Conservation (phyloP, 2,113 vertebrate genomes). For the Sebastes fasciatus region DNA sequence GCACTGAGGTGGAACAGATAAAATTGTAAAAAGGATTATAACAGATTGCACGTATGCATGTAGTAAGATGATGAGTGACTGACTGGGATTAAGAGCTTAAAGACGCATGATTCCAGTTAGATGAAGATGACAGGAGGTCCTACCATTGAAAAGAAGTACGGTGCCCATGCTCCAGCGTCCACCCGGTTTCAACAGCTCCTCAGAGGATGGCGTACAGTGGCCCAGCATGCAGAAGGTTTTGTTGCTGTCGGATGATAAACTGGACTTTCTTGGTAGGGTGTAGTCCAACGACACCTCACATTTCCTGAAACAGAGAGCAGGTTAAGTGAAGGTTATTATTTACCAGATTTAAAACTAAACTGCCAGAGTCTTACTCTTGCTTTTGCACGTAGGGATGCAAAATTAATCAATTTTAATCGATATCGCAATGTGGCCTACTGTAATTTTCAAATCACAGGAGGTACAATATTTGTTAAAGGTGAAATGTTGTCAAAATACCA, state of each 20-base stretch:
- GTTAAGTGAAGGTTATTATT: not conserved
- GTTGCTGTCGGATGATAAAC: slow-evolving; percentile 95
- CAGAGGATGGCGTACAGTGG: slow-evolving; percentile 85
- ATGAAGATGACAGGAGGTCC: slow-evolving; percentile 3
- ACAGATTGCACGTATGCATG: not conserved
- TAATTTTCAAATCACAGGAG: too few species aligned
- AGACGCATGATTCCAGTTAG: not conserved
- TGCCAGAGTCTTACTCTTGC: not conserved
- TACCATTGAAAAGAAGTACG: slow-evolving; percentile 79
- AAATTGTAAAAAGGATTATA: slow-evolving; percentile 7
- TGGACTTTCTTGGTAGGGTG: slow-evolving; percentile 91
- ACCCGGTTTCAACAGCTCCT: slow-evolving; percentile 84
- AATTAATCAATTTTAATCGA: too few species aligned
- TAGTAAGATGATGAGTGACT: not conserved
- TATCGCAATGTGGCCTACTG: too few species aligned
- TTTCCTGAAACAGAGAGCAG: slow-evolving; percentile 82
- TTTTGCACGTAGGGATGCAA: not conserved
- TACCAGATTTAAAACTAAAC: not conserved
- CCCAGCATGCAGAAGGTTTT: slow-evolving; percentile 97
- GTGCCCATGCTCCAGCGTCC: slow-evolving; percentile 92
- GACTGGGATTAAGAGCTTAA: slow-evolving; percentile 5
- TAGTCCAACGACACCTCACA: slow-evolving; percentile 94
- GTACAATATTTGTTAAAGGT: too few species aligned
- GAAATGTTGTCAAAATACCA: too few species aligned
- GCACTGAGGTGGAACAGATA: slow-evolving; percentile 18